Evolutionary conservation across 2,113 vertebrate genomes (phyloP).

Genomic region (Alligator mississippiensis): DNA sequence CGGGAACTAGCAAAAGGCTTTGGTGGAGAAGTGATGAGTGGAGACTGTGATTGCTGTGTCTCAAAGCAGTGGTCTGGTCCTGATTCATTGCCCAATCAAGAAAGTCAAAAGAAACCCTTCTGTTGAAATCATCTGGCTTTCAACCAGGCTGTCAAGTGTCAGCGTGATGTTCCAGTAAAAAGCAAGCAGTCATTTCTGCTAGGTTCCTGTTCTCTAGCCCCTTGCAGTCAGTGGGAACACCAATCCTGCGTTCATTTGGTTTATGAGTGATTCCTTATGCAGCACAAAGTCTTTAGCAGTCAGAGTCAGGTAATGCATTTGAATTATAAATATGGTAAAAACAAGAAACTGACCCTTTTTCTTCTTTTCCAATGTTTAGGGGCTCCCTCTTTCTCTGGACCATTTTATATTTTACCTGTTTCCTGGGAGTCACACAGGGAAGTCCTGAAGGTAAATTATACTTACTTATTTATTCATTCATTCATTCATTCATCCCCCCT

Average conservation of each 20-base stretch:
- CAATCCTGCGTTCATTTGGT: background rate
- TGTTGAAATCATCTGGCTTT: background rate
- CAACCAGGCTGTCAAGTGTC: background rate
- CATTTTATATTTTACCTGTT: conserved; percentile 90
- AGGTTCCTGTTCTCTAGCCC: fast-evolving
- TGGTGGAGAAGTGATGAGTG: background rate
- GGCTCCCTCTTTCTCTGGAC: conserved; percentile 93
- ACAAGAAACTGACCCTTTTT: conserved; percentile 39
- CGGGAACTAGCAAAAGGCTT: background rate
- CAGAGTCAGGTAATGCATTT: background rate
- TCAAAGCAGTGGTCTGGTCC: background rate
- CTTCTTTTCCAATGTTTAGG: conserved; percentile 78
- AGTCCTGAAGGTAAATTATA: conserved; percentile 91
- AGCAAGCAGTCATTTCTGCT: background rate
- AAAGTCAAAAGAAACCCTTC: background rate
- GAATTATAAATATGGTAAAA: background rate
- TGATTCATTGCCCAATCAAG: background rate
- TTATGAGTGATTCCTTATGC: background rate
- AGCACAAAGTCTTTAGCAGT: background rate
- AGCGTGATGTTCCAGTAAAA: background rate
- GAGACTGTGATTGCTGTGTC: background rate
- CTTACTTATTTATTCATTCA: background rate
- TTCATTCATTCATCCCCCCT: background rate
- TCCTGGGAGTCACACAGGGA: conserved; percentile 92
- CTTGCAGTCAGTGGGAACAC: fast-evolving